Base-by-base conservation (phyloP, 2,797 vertebrate species). In the Chaunax sp. region DNA sequence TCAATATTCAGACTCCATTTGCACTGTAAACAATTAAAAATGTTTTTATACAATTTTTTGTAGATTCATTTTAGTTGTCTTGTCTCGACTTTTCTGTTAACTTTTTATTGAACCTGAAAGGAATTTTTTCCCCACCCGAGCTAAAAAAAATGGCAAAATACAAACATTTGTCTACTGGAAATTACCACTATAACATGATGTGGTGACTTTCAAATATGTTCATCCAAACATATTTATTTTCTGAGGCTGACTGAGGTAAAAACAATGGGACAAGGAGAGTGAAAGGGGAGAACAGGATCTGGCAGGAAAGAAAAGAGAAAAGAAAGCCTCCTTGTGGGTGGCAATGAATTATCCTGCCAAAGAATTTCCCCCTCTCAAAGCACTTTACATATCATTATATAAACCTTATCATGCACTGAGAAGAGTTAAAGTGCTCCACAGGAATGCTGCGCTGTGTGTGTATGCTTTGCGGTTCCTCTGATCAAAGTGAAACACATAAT, bases 371-470 rank as follows among this genome's bases (percentile, higher is more conserved):
- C 77, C 57, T 75, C 74, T 78, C 75, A 77, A 71, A 86, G 78
- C 87, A 87, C 86, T 90, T 90, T 90, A 85, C 83, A 87, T 85
- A 83, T 83, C 78, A 90, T 89, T 83, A 88, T 88, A 75, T 89
- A 88, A 91, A 88, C 88, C 74, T 89, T 85, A 86, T 83, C 86
- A 72, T 72, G 80, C 82, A 74, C 77, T 4, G 76, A 84, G 88
- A 91, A 86, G 83, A 84, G 83, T 86, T 80, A 64, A 78, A 89
- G 84, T 77, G 81, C 86, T 86, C 69, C 28, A 5, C 66, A 85
- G 84, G 78, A 90, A 83, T 86, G 83, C 61, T 14, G 75, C 18
- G 15, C 63, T 35, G 59, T 69, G 69, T 83, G 85, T 84, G 72
- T 87, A 73, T 57, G 77, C 81, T 90, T 72, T 78, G 79, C 41